A percentile compares a stretch with the other conserved stretches of the same genome.
These are phyloP conservation scores for Rugalucina vietnamica DNA, from an alignment of 2,888 invertebrate genomes.

Conservation along the genomic window DNA sequence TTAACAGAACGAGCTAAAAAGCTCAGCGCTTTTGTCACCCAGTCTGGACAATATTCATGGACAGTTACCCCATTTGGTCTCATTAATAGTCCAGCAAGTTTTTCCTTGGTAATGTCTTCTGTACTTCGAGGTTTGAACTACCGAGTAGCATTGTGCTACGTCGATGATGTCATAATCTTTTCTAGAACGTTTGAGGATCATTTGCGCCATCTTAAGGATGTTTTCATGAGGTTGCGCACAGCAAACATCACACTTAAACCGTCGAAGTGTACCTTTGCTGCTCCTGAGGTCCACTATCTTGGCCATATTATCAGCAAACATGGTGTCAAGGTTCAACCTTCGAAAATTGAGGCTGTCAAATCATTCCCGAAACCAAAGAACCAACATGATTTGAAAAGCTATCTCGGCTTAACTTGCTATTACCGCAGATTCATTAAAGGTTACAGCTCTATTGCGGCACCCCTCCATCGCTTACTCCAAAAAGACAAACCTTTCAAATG, in stretches of 20 bases:
- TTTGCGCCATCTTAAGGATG: conserved; percentile 19
- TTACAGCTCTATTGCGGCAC: neutral
- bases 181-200: conserved; percentile 16
- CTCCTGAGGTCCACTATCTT: conserved; percentile 23
- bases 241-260: conserved; percentile 35
- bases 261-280: conserved; percentile 38
- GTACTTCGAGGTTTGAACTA: conserved; percentile 32
- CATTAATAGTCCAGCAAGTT: conserved; percentile 11
- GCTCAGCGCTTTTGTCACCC: neutral
- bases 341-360: conserved; percentile 19
- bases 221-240: conserved; percentile 13
- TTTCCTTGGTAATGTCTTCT: conserved; percentile 23
- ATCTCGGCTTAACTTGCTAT: conserved; percentile 18
- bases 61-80: conserved; percentile 29
- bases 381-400: conserved; percentile 10
- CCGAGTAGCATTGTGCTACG: conserved; percentile 27
- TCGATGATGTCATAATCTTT: conserved; percentile 44
- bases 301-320: conserved; percentile 37
- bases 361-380: conserved; percentile 28
- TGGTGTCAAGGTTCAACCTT: conserved; percentile 22
- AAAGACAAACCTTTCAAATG: neutral
- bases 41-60: neutral
- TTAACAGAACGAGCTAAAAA: too few relatives aligned
- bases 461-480: neutral
- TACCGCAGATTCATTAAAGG: neutral